Base-by-base conservation (phyloP, 2,888 invertebrate species). In the Cephonodes hylas region DNA sequence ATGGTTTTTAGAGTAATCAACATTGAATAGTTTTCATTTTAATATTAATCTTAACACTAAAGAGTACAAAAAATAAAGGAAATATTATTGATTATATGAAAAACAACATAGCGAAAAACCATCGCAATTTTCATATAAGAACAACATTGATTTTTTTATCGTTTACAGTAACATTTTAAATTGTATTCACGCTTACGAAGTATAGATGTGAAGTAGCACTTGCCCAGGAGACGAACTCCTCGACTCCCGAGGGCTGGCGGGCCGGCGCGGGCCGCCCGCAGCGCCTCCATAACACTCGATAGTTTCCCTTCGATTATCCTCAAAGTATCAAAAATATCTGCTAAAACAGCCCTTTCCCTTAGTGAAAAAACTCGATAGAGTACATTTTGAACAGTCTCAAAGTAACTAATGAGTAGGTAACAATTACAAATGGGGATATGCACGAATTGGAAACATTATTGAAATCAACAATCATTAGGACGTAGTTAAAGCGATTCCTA, bases 21-120 rank as follows among this genome's bases (percentile, higher is more conserved):
- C 92, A 91, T 91, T 91, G 89, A 91, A 92, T 92, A 92, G 89
- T 90, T 89, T 89, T 82, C 73, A 76, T 82, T 85, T 88, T 88
- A 90, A 89, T 89, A 89, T 91, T 89, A 91, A 84, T 82, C 90
- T 91, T 92, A 91, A 83, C 77, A 89, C 91, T 92, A 92, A 91
- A 92, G 91, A 92, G 92, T 92, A 92, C 91, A 92, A 92, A 92
- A 92, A 92, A 92, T 92, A 92, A 92, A 92, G 92, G 91, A 92
- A 92, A 90, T 89, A 88, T 91, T 86, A 91, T 81, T 89, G 91
- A 91, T 89, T 91, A 90, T 90, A 90, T 89, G 89, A 90, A 91
- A 90, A 91, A 89, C 92, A 92, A 92, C 91, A 91, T 76, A 84
- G 89, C 91, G 91, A 90, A 86, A 53, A 81, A 83, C 77, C 76